phyloP scores from a whole-genome alignment of 2,888 invertebrate genomes.

The Diarsia mendica region DNA sequence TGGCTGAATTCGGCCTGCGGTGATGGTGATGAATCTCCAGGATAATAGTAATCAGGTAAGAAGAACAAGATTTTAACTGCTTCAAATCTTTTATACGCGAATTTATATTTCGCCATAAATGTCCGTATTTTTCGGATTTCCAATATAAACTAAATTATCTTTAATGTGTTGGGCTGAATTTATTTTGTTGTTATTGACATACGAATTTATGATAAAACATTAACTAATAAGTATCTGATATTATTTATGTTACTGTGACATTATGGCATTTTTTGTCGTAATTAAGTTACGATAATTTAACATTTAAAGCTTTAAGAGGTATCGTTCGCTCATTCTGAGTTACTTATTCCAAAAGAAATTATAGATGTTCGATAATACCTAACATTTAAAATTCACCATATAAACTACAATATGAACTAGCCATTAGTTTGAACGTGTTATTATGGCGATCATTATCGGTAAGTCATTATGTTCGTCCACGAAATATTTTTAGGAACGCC shows the following conservation, averaged over 20 bases:
- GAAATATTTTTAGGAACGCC: slow-evolving; percentile 84
- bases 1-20: too few species aligned
- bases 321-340: slow-evolving; percentile 15
- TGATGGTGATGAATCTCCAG: too few species aligned
- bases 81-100: background rate
- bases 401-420: slow-evolving; percentile 71
- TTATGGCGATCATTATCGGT: slow-evolving; percentile 83
- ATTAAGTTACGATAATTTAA: slow-evolving; percentile 39
- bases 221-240: slow-evolving; percentile 20
- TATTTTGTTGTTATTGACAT: slow-evolving; percentile 39
- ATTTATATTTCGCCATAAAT: slow-evolving; percentile 5
- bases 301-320: slow-evolving; percentile 20
- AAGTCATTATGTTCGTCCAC: slow-evolving; percentile 82
- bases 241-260: slow-evolving; percentile 39
- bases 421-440: slow-evolving; percentile 76
- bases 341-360: slow-evolving; percentile 53
- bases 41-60: background rate
- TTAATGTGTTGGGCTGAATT: slow-evolving; percentile 15
- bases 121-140: background rate
- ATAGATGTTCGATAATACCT: slow-evolving; percentile 48
- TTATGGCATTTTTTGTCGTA: slow-evolving; percentile 42
- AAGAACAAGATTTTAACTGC: background rate
- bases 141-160: slow-evolving; percentile 29
- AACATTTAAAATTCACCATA: slow-evolving; percentile 65
- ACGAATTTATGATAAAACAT: slow-evolving; percentile 33